phyloP scores from a whole-genome alignment of 2,888 invertebrate species.

The Onthophagus sagittarius region DNA sequence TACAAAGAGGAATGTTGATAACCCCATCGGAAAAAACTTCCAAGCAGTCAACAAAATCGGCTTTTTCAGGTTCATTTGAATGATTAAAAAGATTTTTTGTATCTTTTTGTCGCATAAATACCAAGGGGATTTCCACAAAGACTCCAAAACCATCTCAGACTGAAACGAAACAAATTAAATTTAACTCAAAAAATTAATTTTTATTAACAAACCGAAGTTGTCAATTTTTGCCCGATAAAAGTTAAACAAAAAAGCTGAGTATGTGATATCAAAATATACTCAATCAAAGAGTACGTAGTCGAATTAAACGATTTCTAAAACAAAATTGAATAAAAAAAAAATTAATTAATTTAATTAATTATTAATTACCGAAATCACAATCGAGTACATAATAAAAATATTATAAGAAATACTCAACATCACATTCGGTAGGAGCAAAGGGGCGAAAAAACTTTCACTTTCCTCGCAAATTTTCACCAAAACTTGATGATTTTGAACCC shows the following conservation, averaged over 20 bases:
- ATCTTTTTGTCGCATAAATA: conserved; percentile 15
- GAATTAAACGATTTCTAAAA: background rate
- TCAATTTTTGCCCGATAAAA: background rate
- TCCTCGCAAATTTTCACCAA: conserved; percentile 36
- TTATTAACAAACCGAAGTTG: background rate
- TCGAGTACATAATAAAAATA: conserved; percentile 20
- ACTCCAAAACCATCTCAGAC: conserved; percentile 6
- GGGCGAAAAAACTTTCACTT: conserved; percentile 42
- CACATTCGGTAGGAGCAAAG: conserved; percentile 36
- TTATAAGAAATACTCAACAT: conserved; percentile 17
- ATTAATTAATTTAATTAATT: background rate
- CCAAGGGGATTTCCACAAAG: conserved; percentile 19
- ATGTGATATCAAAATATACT: background rate
- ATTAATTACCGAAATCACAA: conserved; percentile 13
- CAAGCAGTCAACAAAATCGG: conserved; percentile 3
- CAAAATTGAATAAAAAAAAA: too few relatives aligned
- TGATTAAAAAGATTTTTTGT: conserved; percentile 8
- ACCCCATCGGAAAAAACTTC: conserved; percentile 14
- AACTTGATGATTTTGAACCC: conserved; percentile 41
- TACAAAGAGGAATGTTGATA: conserved; percentile 18
- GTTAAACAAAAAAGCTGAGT: background rate
- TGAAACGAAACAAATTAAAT: conserved; percentile 13
- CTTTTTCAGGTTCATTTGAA: conserved; percentile 17
- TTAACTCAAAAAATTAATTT: too few relatives aligned
- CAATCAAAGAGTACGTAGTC: background rate